phyloP scores from a whole-genome alignment of 2,888 invertebrate genomes.

The Tipula helvola region DNA sequence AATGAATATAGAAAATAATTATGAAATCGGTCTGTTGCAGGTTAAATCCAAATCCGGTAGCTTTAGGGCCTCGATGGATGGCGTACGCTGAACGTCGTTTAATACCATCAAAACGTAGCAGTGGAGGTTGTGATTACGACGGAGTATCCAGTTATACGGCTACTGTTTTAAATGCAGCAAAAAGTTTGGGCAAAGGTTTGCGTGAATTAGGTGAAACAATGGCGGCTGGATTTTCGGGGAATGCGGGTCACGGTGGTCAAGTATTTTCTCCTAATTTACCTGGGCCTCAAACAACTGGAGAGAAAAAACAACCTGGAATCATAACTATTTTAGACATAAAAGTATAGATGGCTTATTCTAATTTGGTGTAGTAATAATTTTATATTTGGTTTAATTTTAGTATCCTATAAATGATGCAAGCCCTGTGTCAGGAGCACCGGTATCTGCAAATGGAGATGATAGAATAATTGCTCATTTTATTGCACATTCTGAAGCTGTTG shows the following conservation, averaged over 20 bases:
- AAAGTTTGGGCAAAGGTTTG: slow-evolving; percentile 81
- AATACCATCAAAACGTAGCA: slow-evolving; percentile 61
- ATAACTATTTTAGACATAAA: slow-evolving; percentile 79
- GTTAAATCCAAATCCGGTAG: slow-evolving; percentile 61
- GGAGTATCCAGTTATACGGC: slow-evolving; percentile 84
- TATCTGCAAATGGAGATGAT: slow-evolving; percentile 42
- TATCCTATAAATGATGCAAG: slow-evolving; percentile 31
- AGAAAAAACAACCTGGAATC: slow-evolving; percentile 70
- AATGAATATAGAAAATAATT: slow-evolving; percentile 26
- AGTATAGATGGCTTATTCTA: slow-evolving; percentile 31
- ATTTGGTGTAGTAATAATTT: not conserved
- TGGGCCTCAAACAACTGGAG: slow-evolving; percentile 35
- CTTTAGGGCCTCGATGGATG: slow-evolving; percentile 74
- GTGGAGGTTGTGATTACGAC: slow-evolving; percentile 74
- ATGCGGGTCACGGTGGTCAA: slow-evolving; percentile 31
- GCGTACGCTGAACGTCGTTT: slow-evolving; percentile 81
- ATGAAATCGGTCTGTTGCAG: slow-evolving; percentile 18
- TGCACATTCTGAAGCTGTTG: slow-evolving; percentile 78
- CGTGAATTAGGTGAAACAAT: slow-evolving; percentile 85
- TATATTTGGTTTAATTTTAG: slow-evolving; percentile 18
- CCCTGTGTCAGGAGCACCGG: slow-evolving; percentile 30
- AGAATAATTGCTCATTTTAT: slow-evolving; percentile 76
- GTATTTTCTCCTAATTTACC: slow-evolving; percentile 39
- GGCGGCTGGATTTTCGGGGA: slow-evolving; percentile 76
- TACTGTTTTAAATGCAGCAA: slow-evolving; percentile 87